Evolutionary conservation across 2,888 invertebrate species (phyloP).

Genomic region (Euplagia quadripunctaria): DNA sequence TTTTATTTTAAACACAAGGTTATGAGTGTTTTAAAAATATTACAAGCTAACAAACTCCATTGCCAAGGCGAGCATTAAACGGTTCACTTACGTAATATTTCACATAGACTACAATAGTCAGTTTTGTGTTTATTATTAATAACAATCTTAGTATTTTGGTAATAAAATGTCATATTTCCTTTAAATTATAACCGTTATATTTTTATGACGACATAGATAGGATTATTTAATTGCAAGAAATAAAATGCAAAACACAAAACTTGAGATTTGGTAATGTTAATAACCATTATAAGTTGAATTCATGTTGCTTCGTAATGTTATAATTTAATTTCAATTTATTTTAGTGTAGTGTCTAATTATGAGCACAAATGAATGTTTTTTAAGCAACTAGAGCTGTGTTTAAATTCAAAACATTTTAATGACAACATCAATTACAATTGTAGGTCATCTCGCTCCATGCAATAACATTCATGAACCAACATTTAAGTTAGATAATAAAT

Average conservation of each 20-base stretch:
- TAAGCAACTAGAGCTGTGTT: neutral
- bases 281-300: neutral
- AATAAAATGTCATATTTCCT: neutral
- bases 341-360: neutral
- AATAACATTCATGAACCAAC: constrained; percentile 2
- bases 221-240: neutral
- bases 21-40: constrained; percentile 18
- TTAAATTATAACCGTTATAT: neutral
- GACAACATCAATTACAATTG: neutral
- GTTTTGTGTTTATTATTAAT: neutral
- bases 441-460: neutral
- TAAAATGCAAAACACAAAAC: neutral
- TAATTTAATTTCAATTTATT: neutral
- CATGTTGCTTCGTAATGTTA: too few relatives aligned
- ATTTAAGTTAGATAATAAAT: neutral
- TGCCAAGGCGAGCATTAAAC: constrained; percentile 12
- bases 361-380: neutral
- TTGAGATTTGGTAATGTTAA: neutral
- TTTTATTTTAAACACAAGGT: constrained; percentile 14
- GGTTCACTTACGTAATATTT: constrained; percentile 19
- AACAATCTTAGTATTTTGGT: neutral
- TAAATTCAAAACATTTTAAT: neutral
- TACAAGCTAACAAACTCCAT: constrained; percentile 19
- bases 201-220: neutral
- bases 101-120: constrained; percentile 5